Evolutionary conservation across 2,113 vertebrate species (phyloP).

Genomic region (Cololabis saira): DNA sequence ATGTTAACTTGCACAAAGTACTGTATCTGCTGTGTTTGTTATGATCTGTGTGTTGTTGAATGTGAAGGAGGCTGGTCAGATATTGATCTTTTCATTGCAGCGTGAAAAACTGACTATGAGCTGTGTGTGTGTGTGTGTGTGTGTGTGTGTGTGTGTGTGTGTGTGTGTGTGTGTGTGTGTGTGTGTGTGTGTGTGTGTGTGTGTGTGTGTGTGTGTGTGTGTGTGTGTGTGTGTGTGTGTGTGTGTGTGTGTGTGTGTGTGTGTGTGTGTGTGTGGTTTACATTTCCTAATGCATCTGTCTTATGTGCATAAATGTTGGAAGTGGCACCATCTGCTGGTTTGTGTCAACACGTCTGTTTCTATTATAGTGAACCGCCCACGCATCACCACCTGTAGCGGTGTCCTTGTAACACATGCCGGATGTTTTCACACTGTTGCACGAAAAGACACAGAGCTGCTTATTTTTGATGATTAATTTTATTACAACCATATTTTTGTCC

Average conservation of each 20-base stretch:
- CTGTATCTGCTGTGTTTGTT: neutral
- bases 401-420: neutral
- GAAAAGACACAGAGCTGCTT: too few relatives aligned
- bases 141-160: too few relatives aligned
- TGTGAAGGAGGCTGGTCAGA: conserved; percentile 14
- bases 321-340: conserved; percentile 69
- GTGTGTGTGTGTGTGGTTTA: too few relatives aligned
- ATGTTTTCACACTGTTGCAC: neutral
- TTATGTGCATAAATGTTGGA: conserved; percentile 43
- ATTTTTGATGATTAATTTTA: too few relatives aligned
- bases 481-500: too few relatives aligned
- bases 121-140: neutral
- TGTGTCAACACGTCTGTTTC: conserved; percentile 50
- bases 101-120: conserved; percentile 1
- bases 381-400: conserved; percentile 19
- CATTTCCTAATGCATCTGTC: conserved; percentile 10
- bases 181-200: neutral
- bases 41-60: conserved; percentile 3
- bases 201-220: neutral
- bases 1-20: neutral
- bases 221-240: too few relatives aligned
- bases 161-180: too few relatives aligned
- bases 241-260: too few relatives aligned
- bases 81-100: conserved; percentile 26
- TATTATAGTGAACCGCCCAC: conserved; percentile 15